Evolutionary conservation across 2,888 invertebrate genomes (phyloP).

Genomic region (Arrhopalites spinosus): DNA sequence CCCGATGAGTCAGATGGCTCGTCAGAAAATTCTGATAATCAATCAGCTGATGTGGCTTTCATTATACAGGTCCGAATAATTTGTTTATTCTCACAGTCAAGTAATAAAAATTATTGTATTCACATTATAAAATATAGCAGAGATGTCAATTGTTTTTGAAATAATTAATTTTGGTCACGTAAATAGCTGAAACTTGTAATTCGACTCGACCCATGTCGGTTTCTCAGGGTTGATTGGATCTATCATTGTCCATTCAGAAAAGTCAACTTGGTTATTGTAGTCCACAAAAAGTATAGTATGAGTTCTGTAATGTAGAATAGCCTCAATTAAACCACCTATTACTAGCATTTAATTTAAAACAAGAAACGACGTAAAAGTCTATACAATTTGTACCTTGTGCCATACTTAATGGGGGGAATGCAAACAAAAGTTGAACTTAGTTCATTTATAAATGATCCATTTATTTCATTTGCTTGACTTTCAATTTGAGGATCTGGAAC

Average conservation of each 20-base stretch:
- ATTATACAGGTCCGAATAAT: conserved; percentile 65
- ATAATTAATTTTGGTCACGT: background rate
- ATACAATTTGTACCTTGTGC: conserved; percentile 40
- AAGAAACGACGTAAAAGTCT: too few relatives aligned
- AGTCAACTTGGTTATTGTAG: conserved; percentile 67
- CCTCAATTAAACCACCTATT: too few relatives aligned
- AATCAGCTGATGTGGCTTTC: conserved; percentile 67
- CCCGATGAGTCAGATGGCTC: conserved; percentile 43
- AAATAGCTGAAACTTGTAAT: conserved; percentile 17
- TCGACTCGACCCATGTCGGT: conserved; percentile 21
- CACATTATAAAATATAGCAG: too few relatives aligned
- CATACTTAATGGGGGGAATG: conserved; percentile 38
- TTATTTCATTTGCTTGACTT: conserved; percentile 30
- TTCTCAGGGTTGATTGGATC: conserved; percentile 38
- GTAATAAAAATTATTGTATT: too few relatives aligned
- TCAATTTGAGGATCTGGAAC: conserved; percentile 43
- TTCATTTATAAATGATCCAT: background rate
- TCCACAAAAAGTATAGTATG: conserved; percentile 72
- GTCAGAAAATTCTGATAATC: conserved; percentile 57
- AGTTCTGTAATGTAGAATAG: conserved; percentile 63
- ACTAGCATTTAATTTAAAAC: too few relatives aligned
- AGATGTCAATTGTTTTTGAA: background rate
- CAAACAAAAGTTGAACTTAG: conserved; percentile 43
- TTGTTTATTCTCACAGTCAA: background rate
- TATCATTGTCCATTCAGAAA: conserved; percentile 69